A percentile compares a stretch with the other conserved stretches of the same genome.
Evolutionary conservation across 2,888 invertebrate species (phyloP).

Genomic region (Kryphioiulus occultus): DNA sequence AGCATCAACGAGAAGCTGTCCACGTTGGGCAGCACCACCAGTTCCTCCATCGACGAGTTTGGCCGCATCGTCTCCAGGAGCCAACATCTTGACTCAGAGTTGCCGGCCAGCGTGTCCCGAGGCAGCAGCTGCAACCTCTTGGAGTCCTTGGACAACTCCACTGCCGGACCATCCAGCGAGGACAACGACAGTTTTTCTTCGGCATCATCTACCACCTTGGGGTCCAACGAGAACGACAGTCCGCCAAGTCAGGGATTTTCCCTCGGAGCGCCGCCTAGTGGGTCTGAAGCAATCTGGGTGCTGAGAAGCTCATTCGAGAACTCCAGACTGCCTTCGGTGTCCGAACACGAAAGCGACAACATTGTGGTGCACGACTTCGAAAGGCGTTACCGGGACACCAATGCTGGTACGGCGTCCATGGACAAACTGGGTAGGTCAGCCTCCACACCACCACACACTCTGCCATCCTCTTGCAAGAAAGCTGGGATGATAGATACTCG

Average conservation of each 20-base stretch:
- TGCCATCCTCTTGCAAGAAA: neutral
- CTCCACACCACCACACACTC: neutral
- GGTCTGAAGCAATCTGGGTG: neutral
- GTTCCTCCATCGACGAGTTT: neutral
- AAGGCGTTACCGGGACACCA: neutral
- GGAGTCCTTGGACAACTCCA: neutral
- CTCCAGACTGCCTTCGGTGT: neutral
- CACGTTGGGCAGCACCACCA: neutral
- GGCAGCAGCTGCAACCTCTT: neutral
- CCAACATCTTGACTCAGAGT: neutral
- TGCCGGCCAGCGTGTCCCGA: neutral
- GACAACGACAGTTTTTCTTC: conserved; percentile 8
- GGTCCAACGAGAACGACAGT: neutral
- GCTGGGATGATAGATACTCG: neutral
- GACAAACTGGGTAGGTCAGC: neutral
- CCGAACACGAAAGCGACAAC: neutral
- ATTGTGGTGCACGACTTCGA: neutral
- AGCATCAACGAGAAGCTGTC: conserved; percentile 22
- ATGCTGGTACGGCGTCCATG: neutral
- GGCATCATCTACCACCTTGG: neutral
- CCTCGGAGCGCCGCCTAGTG: neutral
- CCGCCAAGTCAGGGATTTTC: neutral
- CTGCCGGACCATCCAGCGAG: neutral
- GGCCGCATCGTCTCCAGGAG: neutral
- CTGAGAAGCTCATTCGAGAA: neutral